Evolutionary conservation across 2,888 invertebrate species (phyloP), one percentile per base, ranked within the genome.

Genomic region (Mimumesa dahlbomi): DNA sequence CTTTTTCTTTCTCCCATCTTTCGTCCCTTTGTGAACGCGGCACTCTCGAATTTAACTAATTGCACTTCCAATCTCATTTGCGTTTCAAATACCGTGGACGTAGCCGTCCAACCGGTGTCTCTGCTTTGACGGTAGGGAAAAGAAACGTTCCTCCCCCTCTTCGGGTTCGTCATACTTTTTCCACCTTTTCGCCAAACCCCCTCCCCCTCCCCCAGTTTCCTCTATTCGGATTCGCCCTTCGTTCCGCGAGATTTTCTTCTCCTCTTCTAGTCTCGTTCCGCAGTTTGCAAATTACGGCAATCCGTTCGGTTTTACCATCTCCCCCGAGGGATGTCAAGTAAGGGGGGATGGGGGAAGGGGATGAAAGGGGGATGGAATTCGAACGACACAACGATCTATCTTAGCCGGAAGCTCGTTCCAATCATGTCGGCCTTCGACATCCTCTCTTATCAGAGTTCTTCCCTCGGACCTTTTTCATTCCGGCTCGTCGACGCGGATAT

Each of bases 11-110:
- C 19, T 36, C 19, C 31, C 34, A 25, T 25, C 25, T 25, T 50
- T 50, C 21, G 19, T 34, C n/a, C 42, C 48, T 57, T 52, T 43
- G 52, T 58, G 11, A 19, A 25, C 14, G n/a, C n/a, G 9, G 21
- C n/a, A 45, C 40, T 38, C 29, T 48, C 52, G 66, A 66, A 66
- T 57, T 72, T 43, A 66, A 66, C 56, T 73, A 73, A 73, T 73
- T 73, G 57, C 57, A 22, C 48, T 22, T 43, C 53, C 48, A 57
- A 66, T 73, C 73, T 66, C 61, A 57, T 73, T 73, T 73, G 66
- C 66, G 38, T 56, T 57, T 62, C 61, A 56, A 73, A 73, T 52
- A 38, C 7, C 31, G n/a, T n/a, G 7, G 29, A 31, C 21, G 4
- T n/a, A 6, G 14, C 34, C 40, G 59, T 22, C 38, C 54, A 13